These are phyloP conservation scores for Drosophila azteca DNA, from an alignment of 1,140 invertebrate genomes.

Conservation along the genomic window DNA sequence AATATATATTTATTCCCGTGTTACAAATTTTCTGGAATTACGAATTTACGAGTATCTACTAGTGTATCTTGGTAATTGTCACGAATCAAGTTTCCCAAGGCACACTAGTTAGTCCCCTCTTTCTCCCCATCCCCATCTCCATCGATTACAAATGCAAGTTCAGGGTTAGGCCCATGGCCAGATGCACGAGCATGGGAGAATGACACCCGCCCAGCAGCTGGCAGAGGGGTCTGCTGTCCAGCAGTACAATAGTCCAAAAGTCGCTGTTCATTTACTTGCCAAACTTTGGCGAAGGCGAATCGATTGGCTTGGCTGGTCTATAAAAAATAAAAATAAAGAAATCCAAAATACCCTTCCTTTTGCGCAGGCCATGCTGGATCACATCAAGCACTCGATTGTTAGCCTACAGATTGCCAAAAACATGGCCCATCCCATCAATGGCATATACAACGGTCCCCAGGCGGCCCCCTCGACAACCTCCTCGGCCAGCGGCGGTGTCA, in stretches of 20 bases:
- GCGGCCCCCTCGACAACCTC: conserved; percentile 43
- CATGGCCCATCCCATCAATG: conserved; percentile 94
- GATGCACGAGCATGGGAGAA: conserved; percentile 40
- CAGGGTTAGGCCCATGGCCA: conserved; percentile 49
- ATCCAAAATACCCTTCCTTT: background rate
- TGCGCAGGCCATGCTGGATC: conserved; percentile 92
- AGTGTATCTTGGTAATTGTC: no score
- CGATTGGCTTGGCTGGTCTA: background rate
- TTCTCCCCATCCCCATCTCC: background rate
- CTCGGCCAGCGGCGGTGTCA: conserved; percentile 32
- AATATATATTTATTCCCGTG: conserved; percentile 3
- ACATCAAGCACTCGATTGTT: conserved; percentile 98
- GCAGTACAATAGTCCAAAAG: background rate
- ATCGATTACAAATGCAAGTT: conserved; percentile 74
- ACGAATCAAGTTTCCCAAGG: background rate
- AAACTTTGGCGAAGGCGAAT: conserved; percentile 25
- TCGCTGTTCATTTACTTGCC: conserved; percentile 36
- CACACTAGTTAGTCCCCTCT: conserved; percentile 3
- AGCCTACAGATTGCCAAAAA: conserved; percentile 98
- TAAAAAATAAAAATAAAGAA: background rate
- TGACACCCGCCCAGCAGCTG: conserved; percentile 30
- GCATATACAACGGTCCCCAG: conserved; percentile 88
- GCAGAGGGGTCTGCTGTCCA: background rate
- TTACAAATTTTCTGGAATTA: background rate
- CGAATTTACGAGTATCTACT: no score